A percentile compares a stretch with the other conserved stretches of the same genome.
Conservation (phyloP, 1,140 invertebrate genomes). For the Dendroctonus valens region DNA sequence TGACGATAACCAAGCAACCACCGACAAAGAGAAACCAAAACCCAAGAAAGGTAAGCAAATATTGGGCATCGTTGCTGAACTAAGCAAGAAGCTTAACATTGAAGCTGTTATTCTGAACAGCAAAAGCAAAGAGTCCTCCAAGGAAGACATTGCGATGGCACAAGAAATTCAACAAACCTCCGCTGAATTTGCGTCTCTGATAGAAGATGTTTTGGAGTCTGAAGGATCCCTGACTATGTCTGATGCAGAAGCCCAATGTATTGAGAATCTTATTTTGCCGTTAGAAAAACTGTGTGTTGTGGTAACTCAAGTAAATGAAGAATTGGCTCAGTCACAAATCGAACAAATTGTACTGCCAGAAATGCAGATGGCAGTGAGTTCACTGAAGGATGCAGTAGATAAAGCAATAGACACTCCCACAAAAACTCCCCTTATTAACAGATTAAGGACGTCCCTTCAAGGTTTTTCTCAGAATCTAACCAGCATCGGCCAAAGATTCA, state of each 20-base stretch:
- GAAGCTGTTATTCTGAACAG: conserved; percentile 14
- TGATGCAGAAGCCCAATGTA: conserved; percentile 14
- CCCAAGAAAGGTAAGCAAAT: conserved; percentile 22
- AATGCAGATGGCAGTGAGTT: conserved; percentile 12
- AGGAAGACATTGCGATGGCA: neutral
- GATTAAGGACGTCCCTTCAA: conserved; percentile 1
- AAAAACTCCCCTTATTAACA: neutral
- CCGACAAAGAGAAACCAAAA: neutral
- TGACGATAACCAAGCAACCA: neutral
- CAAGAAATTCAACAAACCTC: conserved; percentile 7
- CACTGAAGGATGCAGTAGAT: conserved; percentile 17
- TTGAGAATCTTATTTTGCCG: conserved; percentile 29
- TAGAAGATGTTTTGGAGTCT: neutral
- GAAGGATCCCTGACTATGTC: neutral
- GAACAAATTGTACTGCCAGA: conserved; percentile 11
- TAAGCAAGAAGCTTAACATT: conserved; percentile 27
- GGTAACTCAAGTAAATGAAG: conserved; percentile 17
- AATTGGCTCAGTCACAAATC: conserved; percentile 18
- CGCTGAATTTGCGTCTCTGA: neutral
- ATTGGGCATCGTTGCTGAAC: conserved; percentile 21
- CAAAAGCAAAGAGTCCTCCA: conserved; percentile 2
- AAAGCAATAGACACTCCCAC: neutral
- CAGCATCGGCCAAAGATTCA: conserved; percentile 9
- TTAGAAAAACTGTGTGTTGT: conserved; percentile 27
- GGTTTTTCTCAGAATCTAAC: conserved; percentile 7